Evolutionary conservation across 2,113 vertebrate species (phyloP).

Genomic region (Paraplagusia blochii): DNA sequence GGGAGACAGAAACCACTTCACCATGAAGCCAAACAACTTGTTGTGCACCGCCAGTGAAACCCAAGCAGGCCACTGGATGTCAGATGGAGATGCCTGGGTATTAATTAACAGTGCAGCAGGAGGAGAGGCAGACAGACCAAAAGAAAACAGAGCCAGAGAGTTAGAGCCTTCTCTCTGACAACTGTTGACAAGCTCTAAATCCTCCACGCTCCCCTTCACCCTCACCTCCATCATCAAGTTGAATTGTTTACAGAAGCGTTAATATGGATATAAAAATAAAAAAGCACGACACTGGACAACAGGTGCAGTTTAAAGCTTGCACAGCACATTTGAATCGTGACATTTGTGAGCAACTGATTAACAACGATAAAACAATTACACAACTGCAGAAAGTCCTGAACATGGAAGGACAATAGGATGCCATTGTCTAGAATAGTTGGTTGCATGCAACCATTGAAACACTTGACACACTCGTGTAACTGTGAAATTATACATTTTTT

Average conservation of each 20-base stretch:
- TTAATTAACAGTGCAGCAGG: conserved; percentile 44
- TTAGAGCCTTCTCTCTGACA: conserved; percentile 12
- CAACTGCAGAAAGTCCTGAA: too few relatives aligned
- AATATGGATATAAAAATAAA: conserved; percentile 59
- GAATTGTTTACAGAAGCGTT: conserved; percentile 58
- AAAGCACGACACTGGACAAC: conserved; percentile 35
- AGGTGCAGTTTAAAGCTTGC: conserved; percentile 40
- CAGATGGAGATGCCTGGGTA: conserved; percentile 31
- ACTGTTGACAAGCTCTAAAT: conserved; percentile 58
- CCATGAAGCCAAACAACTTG: conserved; percentile 36
- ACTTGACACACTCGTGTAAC: too few relatives aligned
- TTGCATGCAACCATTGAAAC: too few relatives aligned
- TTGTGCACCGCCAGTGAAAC: conserved; percentile 38
- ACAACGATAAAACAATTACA: too few relatives aligned
- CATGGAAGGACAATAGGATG: too few relatives aligned
- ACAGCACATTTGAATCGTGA: conserved; percentile 4
- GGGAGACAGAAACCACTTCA: conserved; percentile 29
- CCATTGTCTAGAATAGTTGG: too few relatives aligned
- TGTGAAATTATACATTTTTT: too few relatives aligned
- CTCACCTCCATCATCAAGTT: conserved; percentile 53
- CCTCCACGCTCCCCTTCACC: conserved; percentile 31
- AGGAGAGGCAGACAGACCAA: conserved; percentile 1
- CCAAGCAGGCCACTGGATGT: conserved; percentile 20
- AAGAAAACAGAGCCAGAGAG: conserved; percentile 25
- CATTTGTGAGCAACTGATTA: neutral